Percentiles rank a stretch among this genome's conserved stretches.
These are phyloP conservation scores for Rambutsinella grinnellia DNA, from an alignment of 2,888 invertebrate species.

Conservation along the genomic window DNA sequence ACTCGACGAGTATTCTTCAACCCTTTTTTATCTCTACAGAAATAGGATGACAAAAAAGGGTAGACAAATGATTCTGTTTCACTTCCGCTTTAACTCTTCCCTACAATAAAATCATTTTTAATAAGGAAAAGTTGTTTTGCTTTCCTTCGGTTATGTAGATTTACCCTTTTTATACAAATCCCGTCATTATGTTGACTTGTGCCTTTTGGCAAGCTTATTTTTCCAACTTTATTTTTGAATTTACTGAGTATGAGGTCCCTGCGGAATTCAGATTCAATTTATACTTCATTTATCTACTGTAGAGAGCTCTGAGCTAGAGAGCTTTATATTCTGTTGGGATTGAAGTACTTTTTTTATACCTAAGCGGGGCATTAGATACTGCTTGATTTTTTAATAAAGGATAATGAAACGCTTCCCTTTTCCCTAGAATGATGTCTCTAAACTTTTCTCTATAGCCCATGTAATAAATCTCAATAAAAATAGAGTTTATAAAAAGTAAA, in stretches of 20 bases:
- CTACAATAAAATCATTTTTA: too few species aligned
- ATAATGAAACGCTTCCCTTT: too few species aligned
- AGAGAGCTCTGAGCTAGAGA: neutral
- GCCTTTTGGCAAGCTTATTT: constrained; percentile 45
- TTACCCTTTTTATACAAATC: neutral
- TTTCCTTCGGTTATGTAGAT: too few species aligned
- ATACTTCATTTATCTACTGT: constrained; percentile 56
- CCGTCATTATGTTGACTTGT: constrained; percentile 46
- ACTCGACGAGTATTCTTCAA: neutral
- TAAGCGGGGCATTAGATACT: too few species aligned
- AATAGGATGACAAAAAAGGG: neutral
- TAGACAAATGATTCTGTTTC: too few species aligned
- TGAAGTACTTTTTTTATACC: neutral
- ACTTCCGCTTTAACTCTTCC: too few species aligned
- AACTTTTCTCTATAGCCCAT: too few species aligned
- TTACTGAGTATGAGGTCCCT: constrained; percentile 33
- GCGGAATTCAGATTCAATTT: constrained; percentile 60
- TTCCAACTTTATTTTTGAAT: neutral
- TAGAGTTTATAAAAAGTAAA: too few species aligned
- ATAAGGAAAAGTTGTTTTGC: too few species aligned
- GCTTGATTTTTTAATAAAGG: too few species aligned
- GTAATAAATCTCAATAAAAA: too few species aligned
- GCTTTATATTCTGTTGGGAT: neutral
- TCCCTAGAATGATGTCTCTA: too few species aligned
- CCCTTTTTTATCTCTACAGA: neutral